Conservation (phyloP, 2,888 invertebrate species). For the Pandemis corylana region DNA sequence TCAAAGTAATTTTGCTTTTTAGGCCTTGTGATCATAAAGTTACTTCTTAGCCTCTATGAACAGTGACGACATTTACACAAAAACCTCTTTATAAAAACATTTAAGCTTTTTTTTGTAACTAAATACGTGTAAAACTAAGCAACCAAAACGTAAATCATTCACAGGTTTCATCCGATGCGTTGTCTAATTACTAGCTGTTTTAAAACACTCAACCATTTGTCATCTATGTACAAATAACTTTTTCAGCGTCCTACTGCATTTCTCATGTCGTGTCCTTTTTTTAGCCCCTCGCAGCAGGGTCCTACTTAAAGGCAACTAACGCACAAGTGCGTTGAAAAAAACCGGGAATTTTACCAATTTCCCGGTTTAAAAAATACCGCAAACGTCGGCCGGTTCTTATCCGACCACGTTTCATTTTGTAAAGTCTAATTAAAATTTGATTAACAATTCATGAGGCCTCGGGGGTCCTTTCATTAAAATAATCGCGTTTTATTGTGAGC, state of each 20-base stretch:
- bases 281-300: constrained; percentile 18
- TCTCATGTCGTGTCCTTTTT: neutral
- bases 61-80: too few species aligned
- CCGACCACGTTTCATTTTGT: constrained; percentile 49
- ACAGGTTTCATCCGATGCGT: neutral
- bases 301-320: constrained; percentile 10
- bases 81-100: too few species aligned
- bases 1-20: too few species aligned
- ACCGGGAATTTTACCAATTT: constrained; percentile 35
- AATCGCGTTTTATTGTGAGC: constrained; percentile 37
- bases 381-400: constrained; percentile 41
- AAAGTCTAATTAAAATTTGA: constrained; percentile 55
- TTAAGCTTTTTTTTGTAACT: too few species aligned
- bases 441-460: constrained; percentile 58
- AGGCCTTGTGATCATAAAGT: too few species aligned
- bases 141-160: neutral
- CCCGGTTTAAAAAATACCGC: constrained; percentile 15
- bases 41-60: too few species aligned
- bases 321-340: constrained; percentile 11
- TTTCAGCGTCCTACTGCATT: neutral
- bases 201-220: neutral
- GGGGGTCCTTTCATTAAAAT: constrained; percentile 47
- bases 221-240: neutral
- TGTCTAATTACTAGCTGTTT: neutral
- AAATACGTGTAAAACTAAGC: too few species aligned